Conservation (phyloP, 92 coral and sea anemone species). For the Meandrina meandrites region DNA sequence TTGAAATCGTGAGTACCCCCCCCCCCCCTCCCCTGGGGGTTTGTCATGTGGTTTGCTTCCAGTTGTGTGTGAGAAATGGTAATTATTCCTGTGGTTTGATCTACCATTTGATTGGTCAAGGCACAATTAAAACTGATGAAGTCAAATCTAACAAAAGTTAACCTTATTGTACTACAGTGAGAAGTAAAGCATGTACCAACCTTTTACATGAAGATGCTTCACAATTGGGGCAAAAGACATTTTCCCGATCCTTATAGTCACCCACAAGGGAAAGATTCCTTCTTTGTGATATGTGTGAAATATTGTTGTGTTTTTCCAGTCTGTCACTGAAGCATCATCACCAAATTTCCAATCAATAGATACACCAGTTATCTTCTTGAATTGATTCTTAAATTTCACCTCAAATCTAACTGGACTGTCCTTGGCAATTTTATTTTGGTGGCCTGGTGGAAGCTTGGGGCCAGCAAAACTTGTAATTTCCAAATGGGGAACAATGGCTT, state of each 20-base stretch:
- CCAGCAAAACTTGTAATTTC: conserved; percentile 51
- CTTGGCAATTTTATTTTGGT: conserved; percentile 12
- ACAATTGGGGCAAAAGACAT: not conserved
- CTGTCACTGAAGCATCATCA: not conserved
- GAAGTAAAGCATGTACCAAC: conserved; percentile 6
- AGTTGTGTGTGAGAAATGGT: no score
- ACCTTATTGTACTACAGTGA: not conserved
- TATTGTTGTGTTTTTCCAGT: conserved; percentile 9
- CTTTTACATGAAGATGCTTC: conserved; percentile 36
- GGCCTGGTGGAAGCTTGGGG: conserved; percentile 30
- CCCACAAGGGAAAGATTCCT: conserved; percentile 45
- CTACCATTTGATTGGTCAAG: no score
- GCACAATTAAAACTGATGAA: no score
- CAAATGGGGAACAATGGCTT: conserved; percentile 52
- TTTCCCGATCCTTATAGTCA: conserved; percentile 54
- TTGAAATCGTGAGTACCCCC: no score
- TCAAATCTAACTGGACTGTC: conserved; percentile 39
- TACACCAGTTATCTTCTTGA: conserved; percentile 41
- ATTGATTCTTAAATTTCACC: conserved; percentile 57
- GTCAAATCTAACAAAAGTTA: not conserved
- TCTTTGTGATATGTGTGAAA: conserved; percentile 16
- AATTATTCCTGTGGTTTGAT: no score
- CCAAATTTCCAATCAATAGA: conserved; percentile 64
- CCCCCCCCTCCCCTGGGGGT: no score
- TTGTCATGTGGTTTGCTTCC: no score